phyloP scores from a whole-genome alignment of 2,113 vertebrate species.

The Ardeotis arabs region DNA sequence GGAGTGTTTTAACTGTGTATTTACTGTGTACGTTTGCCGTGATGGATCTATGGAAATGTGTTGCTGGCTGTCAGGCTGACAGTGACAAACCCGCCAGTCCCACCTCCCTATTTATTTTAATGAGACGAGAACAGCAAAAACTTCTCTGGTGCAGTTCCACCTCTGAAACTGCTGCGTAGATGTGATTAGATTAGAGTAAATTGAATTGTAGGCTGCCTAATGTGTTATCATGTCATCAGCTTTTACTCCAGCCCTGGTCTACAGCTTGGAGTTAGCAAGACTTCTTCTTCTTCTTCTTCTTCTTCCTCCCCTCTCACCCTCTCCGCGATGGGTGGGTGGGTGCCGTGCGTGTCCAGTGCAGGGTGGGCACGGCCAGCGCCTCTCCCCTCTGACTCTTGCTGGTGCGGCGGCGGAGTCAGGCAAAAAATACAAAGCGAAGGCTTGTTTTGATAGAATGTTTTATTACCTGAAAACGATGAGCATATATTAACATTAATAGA shows the following conservation, averaged over 20 bases:
- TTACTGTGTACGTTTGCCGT: background rate
- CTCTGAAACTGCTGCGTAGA: slow-evolving; percentile 37
- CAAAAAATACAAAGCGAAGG: slow-evolving; percentile 43
- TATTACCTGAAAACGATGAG: slow-evolving; percentile 77
- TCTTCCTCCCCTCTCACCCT: background rate
- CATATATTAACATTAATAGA: slow-evolving; percentile 80
- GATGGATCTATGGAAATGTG: slow-evolving; percentile 12
- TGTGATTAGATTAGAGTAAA: slow-evolving; percentile 59
- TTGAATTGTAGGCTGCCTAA: slow-evolving; percentile 64
- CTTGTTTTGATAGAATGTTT: slow-evolving; percentile 78
- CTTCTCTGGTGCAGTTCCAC: slow-evolving; percentile 58
- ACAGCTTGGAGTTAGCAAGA: slow-evolving; percentile 28
- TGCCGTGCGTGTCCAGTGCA: background rate
- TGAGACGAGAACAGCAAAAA: slow-evolving; percentile 59
- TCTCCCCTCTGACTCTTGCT: background rate
- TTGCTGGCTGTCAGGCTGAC: slow-evolving; percentile 36
- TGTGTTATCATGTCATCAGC: slow-evolving; percentile 64
- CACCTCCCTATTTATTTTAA: slow-evolving; percentile 70
- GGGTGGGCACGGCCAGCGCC: background rate
- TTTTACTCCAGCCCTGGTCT: slow-evolving; percentile 22
- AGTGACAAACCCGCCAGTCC: slow-evolving; percentile 16
- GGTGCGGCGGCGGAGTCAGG: background rate
- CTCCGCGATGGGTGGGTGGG: background rate
- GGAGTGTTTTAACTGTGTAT: background rate
- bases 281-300: background rate